Conservation (phyloP, 2,113 vertebrate genomes). For the Myotis brandtii region DNA sequence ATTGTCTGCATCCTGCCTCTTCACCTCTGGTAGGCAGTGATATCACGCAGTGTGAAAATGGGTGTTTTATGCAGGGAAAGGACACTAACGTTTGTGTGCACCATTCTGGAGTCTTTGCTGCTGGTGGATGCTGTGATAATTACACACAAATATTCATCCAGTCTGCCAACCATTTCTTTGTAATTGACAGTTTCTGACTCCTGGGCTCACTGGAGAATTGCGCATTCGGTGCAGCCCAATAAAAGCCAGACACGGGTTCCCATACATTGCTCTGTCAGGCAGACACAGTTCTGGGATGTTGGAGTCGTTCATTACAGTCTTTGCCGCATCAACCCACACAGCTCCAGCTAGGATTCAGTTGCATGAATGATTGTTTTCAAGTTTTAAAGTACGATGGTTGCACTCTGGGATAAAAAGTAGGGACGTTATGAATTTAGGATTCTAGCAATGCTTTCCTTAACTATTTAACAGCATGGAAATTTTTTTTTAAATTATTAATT, state of each 20-base stretch:
- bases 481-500: neutral
- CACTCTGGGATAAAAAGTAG: constrained; percentile 1
- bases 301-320: constrained; percentile 59
- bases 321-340: constrained; percentile 5
- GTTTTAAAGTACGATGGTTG: constrained; percentile 29
- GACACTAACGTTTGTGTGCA: constrained; percentile 57
- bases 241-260: constrained; percentile 29
- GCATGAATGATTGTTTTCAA: constrained; percentile 33
- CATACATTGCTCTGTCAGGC: constrained; percentile 51
- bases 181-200: constrained; percentile 72
- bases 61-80: constrained; percentile 68
- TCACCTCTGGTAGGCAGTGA: constrained; percentile 57
- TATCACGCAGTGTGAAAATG: constrained; percentile 65
- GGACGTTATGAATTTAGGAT: neutral
- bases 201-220: constrained; percentile 59
- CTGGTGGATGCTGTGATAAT: constrained; percentile 58
- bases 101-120: constrained; percentile 4
- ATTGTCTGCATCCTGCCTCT: constrained; percentile 60
- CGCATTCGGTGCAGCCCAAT: constrained; percentile 50
- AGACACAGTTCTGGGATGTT: constrained; percentile 46
- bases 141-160: constrained; percentile 74
- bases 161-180: constrained; percentile 55
- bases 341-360: constrained; percentile 18
- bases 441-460: constrained; percentile 51
- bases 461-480: constrained; percentile 22